These are phyloP conservation scores for Cygnus atratus DNA, from an alignment of 2,113 vertebrate genomes.

Conservation along the genomic window DNA sequence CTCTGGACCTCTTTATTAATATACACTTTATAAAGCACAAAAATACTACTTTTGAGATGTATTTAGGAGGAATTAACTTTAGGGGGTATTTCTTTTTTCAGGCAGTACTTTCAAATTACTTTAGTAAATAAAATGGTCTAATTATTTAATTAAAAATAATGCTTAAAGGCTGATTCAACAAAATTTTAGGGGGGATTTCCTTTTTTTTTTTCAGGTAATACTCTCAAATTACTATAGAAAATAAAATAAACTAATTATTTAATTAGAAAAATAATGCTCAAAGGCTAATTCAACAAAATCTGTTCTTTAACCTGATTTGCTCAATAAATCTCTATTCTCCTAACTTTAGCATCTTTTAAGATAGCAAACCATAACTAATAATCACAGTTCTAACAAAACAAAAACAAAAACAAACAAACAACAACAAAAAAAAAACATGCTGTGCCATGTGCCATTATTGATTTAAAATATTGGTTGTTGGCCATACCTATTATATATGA, in stretches of 20 bases:
- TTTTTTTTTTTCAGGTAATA: not conserved
- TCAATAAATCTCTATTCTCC: not conserved
- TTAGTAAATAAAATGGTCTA: not conserved
- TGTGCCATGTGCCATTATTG: not conserved
- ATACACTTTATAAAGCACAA: not conserved
- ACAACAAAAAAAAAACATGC: not conserved
- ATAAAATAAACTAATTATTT: not conserved
- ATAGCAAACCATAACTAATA: not conserved
- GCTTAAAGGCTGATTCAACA: not conserved
- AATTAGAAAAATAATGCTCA: not conserved
- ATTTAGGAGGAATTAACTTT: not conserved
- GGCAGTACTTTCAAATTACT: not conserved
- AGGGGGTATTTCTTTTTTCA: not conserved
- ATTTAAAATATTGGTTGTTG: not conserved
- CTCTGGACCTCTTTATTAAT: not conserved
- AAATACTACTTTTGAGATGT: not conserved
- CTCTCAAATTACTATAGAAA: not conserved
- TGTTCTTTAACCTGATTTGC: not conserved
- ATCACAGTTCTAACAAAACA: not conserved
- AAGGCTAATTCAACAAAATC: not conserved
- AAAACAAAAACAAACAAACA: too few relatives aligned
- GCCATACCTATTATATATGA: not conserved
- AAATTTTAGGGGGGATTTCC: too few relatives aligned
- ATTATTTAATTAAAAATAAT: not conserved
- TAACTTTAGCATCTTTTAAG: not conserved